Evolutionary conservation across 1,140 invertebrate genomes (phyloP).

Genomic region (Papilio aristodemus): DNA sequence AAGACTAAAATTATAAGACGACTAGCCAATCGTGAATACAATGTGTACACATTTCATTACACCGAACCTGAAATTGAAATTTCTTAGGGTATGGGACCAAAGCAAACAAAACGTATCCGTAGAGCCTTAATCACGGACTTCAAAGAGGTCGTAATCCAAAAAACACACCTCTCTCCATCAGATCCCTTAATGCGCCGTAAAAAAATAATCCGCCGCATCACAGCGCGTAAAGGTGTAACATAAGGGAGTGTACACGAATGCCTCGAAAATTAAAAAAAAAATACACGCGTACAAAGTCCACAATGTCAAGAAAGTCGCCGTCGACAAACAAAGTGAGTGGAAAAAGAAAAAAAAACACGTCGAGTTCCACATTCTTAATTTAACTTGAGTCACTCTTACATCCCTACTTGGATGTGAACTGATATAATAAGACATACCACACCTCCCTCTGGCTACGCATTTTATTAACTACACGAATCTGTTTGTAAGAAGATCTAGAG

Average conservation of each 20-base stretch:
- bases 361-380: conserved; percentile 79
- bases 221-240: conserved; percentile 48
- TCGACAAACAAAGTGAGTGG: conserved; percentile 75
- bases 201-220: conserved; percentile 50
- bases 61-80: conserved; percentile 35
- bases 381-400: conserved; percentile 78
- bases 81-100: conserved; percentile 39
- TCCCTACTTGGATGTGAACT: conserved; percentile 61
- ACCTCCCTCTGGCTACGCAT: conserved; percentile 18
- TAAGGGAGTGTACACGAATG: conserved; percentile 64
- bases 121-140: conserved; percentile 66
- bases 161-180: conserved; percentile 67
- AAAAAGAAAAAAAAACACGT: conserved; percentile 63
- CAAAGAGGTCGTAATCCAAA: conserved; percentile 75
- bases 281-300: conserved; percentile 61
- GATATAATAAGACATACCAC: conserved; percentile 41
- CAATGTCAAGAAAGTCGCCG: conserved; percentile 76
- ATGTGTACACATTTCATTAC: conserved; percentile 38
- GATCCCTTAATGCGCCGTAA: conserved; percentile 70
- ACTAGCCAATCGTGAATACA: not conserved
- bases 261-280: conserved; percentile 71
- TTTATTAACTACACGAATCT: conserved; percentile 4
- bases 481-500: conserved; percentile 36
- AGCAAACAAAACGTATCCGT: conserved; percentile 71
- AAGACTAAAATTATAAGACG: not conserved